A percentile compares a stretch with the other conserved stretches of the same genome.
These are phyloP conservation scores for Anguilla rostrata DNA, from an alignment of 2,113 vertebrate species.

Conservation along the genomic window DNA sequence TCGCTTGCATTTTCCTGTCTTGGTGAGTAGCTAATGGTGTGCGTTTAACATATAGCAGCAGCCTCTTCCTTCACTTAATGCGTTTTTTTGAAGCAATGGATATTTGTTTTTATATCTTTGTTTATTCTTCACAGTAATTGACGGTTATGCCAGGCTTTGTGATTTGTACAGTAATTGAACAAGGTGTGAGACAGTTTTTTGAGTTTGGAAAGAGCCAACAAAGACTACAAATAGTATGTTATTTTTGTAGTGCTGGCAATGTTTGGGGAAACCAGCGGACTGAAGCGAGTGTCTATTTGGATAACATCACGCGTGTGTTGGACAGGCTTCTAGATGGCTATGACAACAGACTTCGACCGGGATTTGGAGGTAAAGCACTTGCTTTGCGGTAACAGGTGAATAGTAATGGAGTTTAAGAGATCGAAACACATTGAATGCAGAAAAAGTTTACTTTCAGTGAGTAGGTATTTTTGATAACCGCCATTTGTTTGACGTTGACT, in stretches of 20 bases:
- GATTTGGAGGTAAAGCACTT: constrained; percentile 81
- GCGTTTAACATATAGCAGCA: not conserved
- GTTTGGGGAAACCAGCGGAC: constrained; percentile 62
- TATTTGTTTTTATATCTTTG: constrained; percentile 39
- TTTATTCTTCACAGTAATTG: constrained; percentile 55
- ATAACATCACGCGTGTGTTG: constrained; percentile 89
- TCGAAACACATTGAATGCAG: not conserved
- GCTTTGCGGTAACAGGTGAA: not conserved
- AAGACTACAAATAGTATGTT: constrained; percentile 30
- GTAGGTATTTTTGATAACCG: not conserved
- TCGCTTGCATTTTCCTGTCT: constrained; percentile 73
- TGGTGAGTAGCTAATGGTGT: constrained; percentile 77
- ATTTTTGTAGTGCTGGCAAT: constrained; percentile 67
- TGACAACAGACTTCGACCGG: constrained; percentile 89
- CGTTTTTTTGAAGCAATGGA: not conserved
- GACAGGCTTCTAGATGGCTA: constrained; percentile 92
- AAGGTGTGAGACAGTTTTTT: not conserved
- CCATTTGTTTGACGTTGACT: not conserved
- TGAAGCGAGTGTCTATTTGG: constrained; percentile 75
- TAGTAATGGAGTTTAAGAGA: not conserved
- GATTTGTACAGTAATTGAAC: constrained; percentile 10
- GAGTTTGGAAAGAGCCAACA: not conserved
- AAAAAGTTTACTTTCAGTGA: not conserved
- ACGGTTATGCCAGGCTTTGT: constrained; percentile 31
- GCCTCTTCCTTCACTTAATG: not conserved